phyloP scores from a whole-genome alignment of 30 jellyfish, hydroid and myxozoan species.

The Catostylus mosaicus region DNA sequence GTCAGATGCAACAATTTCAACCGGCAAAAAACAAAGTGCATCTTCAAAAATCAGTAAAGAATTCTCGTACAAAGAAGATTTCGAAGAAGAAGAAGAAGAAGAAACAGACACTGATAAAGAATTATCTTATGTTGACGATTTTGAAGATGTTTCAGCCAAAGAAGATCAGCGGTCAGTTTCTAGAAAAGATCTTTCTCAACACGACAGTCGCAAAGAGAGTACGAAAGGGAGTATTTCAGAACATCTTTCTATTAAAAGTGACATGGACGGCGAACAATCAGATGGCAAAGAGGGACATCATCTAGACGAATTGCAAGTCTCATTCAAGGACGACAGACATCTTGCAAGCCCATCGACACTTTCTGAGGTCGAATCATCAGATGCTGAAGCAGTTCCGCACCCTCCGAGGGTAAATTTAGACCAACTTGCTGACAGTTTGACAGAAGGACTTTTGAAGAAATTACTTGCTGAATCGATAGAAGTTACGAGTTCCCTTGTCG shows the following conservation, averaged over 20 bases:
- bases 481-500: not conserved
- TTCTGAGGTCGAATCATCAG: conserved; percentile 67
- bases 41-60: not conserved
- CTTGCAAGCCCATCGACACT: conserved; percentile 30
- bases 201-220: not conserved
- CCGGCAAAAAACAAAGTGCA: not conserved
- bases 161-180: conserved; percentile 12
- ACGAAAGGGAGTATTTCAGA: not conserved
- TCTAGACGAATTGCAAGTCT: not conserved
- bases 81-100: conserved; percentile 36
- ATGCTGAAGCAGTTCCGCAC: conserved; percentile 45
- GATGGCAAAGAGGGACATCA: not conserved
- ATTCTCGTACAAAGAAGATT: conserved; percentile 25
- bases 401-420: conserved; percentile 74
- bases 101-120: conserved; percentile 18
- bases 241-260: not conserved
- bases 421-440: conserved; percentile 79
- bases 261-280: not conserved
- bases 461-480: conserved; percentile 69
- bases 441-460: conserved; percentile 72
- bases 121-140: conserved; percentile 40
- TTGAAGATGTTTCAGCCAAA: conserved; percentile 26
- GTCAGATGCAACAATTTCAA: not conserved
- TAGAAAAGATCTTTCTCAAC: not conserved
- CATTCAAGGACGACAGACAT: not conserved